phyloP scores from a whole-genome alignment of 2,797 vertebrate species.

The Thaleichthys pacificus region DNA sequence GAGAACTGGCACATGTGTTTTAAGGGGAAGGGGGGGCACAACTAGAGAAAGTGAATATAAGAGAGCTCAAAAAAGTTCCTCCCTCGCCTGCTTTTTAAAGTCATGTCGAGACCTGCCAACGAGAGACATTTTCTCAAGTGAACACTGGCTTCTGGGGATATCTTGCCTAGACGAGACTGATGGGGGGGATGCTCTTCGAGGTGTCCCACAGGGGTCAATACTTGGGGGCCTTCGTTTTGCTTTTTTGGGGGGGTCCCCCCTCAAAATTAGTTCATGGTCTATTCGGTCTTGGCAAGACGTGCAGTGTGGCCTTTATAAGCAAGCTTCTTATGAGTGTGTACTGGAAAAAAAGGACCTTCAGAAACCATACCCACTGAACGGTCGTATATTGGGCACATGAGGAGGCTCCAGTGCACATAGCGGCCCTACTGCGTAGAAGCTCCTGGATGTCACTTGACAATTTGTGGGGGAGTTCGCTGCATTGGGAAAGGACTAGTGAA shows the following conservation, averaged over 20 bases:
- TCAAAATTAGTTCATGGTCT: conserved; percentile 76
- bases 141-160: conserved; percentile 98
- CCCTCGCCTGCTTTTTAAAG: conserved; percentile 94
- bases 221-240: conserved; percentile 52
- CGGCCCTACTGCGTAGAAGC: conserved; percentile 99
- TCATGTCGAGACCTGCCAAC: conserved; percentile 99
- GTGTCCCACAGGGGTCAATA: conserved; percentile 64
- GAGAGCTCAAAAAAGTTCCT: conserved; percentile 90
- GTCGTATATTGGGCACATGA: conserved; percentile 94
- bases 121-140: conserved; percentile 99
- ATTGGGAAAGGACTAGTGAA: conserved; percentile 93
- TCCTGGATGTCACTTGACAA: conserved; percentile 99
- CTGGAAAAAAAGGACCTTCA: conserved; percentile 80
- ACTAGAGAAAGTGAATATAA: conserved; percentile 84
- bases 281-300: conserved; percentile 98
- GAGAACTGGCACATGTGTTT: conserved; percentile 97
- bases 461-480: conserved; percentile 93
- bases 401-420: conserved; percentile 93
- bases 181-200: conserved; percentile 63
- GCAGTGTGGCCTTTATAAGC: conserved; percentile 96
- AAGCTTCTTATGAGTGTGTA: conserved; percentile 91
- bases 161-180: conserved; percentile 97
- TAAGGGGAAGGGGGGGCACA: conserved; percentile 75
- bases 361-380: conserved; percentile 82
- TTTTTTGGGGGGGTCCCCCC: conserved; percentile 54